Evolutionary conservation across 2,113 vertebrate species (phyloP), one percentile per base, ranked within the genome.

Genomic region (Cheilinus undulatus): DNA sequence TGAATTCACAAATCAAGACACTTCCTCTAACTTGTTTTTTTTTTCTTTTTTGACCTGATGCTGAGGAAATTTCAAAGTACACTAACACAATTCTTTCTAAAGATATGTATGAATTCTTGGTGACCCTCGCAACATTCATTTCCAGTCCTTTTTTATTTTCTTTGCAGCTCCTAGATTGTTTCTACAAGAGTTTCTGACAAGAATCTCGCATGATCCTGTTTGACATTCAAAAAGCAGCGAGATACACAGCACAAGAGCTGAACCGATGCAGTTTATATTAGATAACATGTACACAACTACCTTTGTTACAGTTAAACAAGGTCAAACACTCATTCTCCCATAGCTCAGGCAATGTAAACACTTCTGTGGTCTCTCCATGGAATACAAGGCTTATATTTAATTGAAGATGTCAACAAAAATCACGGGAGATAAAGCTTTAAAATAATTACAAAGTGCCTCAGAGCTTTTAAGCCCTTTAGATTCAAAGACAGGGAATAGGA

Each of bases 381-480:
- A 67, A 77, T 58, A 68, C 56, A 62, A 3, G 36, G 58, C 58
- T 75, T 68, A 14, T 1, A 3, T 68, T 86, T 84, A 80, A 84
- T 82, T 76, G 69, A 79, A 63, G 68, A 83, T 80, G 73, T 85
- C 79, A 70, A 63, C 60, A 68, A 50, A 80, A 85, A 73, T 83
- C 77, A 82, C 27, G 52, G 28, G 8, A 69, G 73, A 81, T 88
- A 84, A 82, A 89, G 52, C 71, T 85, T 84, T 85, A 72, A 82
- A 88, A 86, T 86, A 82, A 87, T 89, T 72, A 83, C 76, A 67
- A 42, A 76, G 40, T 27, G 65, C 77, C 75, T 66, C 70, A 63
- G 76, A 80, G 84, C 78, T 45, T 80, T 67, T 79, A 83, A 88
- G 84, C 78, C 56, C 56, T 83, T 84, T 59, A 76, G 80, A 68